Evolutionary conservation across 2,113 vertebrate species (phyloP).

Genomic region (Heteronetta atricapilla): DNA sequence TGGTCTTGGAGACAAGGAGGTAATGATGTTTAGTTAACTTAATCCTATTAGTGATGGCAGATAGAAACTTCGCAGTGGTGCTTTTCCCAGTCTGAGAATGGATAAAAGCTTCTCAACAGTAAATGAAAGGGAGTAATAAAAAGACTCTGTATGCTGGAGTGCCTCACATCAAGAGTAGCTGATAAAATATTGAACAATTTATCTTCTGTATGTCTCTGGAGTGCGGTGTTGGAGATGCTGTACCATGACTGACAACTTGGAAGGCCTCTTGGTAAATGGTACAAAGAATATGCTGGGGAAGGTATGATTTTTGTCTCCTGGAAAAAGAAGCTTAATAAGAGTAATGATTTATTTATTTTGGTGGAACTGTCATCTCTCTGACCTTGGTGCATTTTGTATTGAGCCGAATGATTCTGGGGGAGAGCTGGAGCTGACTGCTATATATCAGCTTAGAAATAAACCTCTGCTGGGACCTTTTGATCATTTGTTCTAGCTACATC

Average conservation of each 20-base stretch:
- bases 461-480: not conserved
- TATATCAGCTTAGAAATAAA: not conserved
- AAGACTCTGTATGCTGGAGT: constrained; percentile 46
- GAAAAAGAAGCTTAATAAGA: constrained; percentile 17
- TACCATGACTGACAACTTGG: constrained; percentile 59
- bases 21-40: constrained; percentile 7
- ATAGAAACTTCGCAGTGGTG: constrained; percentile 2
- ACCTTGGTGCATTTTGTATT: constrained; percentile 23
- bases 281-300: constrained; percentile 18
- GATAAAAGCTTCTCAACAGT: constrained; percentile 59
- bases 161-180: constrained; percentile 32
- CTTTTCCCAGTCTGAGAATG: constrained; percentile 24
- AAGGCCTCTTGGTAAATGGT: constrained; percentile 43
- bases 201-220: constrained; percentile 57
- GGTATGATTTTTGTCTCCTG: constrained; percentile 2
- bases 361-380: not conserved
- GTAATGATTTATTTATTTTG: constrained; percentile 32
- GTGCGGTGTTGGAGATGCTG: not conserved
- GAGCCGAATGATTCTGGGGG: not conserved
- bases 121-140: constrained; percentile 61
- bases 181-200: constrained; percentile 76
- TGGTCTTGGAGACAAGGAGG: not conserved
- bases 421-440: not conserved
- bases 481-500: not conserved
- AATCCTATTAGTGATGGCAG: not conserved